Percentiles rank a stretch among this genome's conserved stretches.
phyloP scores from a whole-genome alignment of 2,113 vertebrate species.

The Perccottus glenii region DNA sequence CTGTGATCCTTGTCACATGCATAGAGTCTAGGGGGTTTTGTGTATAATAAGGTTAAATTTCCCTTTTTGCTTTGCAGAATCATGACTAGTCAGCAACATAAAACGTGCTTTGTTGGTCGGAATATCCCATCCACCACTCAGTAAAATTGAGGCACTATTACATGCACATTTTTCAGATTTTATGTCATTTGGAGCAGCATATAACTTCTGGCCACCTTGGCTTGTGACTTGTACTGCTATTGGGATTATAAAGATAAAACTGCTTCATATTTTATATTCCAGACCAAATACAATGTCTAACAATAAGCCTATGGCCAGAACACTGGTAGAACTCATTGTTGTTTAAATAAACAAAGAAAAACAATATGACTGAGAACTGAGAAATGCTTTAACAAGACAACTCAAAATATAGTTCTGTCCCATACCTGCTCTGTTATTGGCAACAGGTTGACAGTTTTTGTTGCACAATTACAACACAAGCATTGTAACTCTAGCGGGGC shows the following conservation, averaged over 20 bases:
- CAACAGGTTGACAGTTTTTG: constrained; percentile 33
- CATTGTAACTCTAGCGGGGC: constrained; percentile 55
- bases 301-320: constrained; percentile 30
- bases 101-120: too few species aligned
- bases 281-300: too few species aligned
- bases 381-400: constrained; percentile 20
- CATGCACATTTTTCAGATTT: too few species aligned
- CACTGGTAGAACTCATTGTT: constrained; percentile 44
- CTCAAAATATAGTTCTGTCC: constrained; percentile 19
- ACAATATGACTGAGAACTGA: constrained; percentile 2
- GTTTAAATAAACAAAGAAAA: constrained; percentile 19
- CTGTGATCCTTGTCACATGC: constrained; percentile 72
- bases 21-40: constrained; percentile 30
- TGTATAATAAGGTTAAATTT: constrained; percentile 33
- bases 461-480: constrained; percentile 28
- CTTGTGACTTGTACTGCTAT: not conserved
- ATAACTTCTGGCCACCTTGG: not conserved
- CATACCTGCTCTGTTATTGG: constrained; percentile 19
- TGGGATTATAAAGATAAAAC: not conserved
- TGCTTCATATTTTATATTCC: not conserved
- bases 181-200: too few species aligned
- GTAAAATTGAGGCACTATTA: too few species aligned
- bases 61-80: constrained; percentile 28
- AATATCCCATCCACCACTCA: too few species aligned
- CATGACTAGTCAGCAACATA: constrained; percentile 14